Conservation (phyloP, 1,140 invertebrate species). For the Drosophila oshimai region DNA sequence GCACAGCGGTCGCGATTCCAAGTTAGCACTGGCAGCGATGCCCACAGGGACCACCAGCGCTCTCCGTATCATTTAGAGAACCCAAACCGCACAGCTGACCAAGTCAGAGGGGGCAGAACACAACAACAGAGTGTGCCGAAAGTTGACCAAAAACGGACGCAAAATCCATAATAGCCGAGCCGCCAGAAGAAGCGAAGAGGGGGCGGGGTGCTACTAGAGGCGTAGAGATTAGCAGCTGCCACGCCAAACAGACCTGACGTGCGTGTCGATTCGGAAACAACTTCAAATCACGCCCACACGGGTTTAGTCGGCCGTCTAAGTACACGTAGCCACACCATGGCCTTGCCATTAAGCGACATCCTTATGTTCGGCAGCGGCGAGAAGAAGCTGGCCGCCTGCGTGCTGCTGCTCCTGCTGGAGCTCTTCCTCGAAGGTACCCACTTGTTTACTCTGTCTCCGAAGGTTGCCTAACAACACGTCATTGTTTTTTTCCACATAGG, state of each 20-base stretch:
- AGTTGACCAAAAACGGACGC: constrained; percentile 47
- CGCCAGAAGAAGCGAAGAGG: background rate
- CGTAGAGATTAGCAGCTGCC: constrained; percentile 54
- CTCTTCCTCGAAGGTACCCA: constrained; percentile 75
- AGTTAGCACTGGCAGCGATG: constrained; percentile 38
- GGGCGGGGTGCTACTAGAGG: constrained; percentile 26
- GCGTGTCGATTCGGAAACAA: constrained; percentile 44
- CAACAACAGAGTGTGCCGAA: background rate
- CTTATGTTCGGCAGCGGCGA: constrained; percentile 66
- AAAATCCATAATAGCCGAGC: constrained; percentile 29
- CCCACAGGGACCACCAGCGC: constrained; percentile 9
- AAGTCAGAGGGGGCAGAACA: background rate
- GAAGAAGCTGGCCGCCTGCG: constrained; percentile 72
- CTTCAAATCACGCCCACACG: constrained; percentile 51
- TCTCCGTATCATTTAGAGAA: background rate
- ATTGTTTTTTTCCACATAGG: constrained; percentile 40
- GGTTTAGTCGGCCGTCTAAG: constrained; percentile 1
- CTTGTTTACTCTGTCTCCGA: background rate
- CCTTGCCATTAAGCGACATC: constrained; percentile 69
- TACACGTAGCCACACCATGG: constrained; percentile 49
- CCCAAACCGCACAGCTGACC: background rate
- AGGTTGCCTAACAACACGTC: constrained; percentile 34
- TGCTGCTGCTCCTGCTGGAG: constrained; percentile 72
- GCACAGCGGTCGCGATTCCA: constrained; percentile 1
- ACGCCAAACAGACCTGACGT: constrained; percentile 56